A percentile compares a stretch with the other conserved stretches of the same genome.
These are phyloP conservation scores for Pandion haliaetus DNA, from an alignment of 2,113 vertebrate species.

Conservation along the genomic window DNA sequence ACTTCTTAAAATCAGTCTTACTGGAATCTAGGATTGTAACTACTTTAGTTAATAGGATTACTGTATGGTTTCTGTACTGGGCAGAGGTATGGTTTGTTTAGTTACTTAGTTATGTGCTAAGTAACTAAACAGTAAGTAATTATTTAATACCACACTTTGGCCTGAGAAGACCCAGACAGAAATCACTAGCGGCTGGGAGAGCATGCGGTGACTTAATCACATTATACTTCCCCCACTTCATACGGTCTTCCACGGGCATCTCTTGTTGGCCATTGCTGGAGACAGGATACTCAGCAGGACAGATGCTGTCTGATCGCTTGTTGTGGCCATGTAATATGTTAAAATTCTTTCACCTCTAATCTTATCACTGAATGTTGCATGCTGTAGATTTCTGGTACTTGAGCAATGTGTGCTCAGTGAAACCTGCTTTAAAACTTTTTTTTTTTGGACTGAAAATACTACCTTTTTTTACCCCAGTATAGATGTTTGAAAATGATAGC, in stretches of 20 bases:
- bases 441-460: not conserved
- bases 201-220: not conserved
- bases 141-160: not conserved
- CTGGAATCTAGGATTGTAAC: not conserved
- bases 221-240: not conserved
- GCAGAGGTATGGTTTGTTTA: not conserved
- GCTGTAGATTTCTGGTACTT: not conserved
- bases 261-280: not conserved
- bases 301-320: not conserved
- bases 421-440: not conserved
- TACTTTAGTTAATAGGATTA: not conserved
- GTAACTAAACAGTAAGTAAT: not conserved
- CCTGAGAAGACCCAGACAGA: not conserved
- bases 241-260: not conserved
- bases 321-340: not conserved
- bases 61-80: not conserved
- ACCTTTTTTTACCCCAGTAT: not conserved
- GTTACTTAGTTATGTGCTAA: not conserved
- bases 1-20: not conserved
- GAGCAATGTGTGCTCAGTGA: not conserved
- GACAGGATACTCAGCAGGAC: not conserved
- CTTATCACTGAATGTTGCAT: not conserved
- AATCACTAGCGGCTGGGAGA: not conserved
- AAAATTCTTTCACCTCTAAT: not conserved
- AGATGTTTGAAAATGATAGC: not conserved